phyloP scores from a whole-genome alignment of 2,113 vertebrate genomes.

The Chloebia gouldiae region DNA sequence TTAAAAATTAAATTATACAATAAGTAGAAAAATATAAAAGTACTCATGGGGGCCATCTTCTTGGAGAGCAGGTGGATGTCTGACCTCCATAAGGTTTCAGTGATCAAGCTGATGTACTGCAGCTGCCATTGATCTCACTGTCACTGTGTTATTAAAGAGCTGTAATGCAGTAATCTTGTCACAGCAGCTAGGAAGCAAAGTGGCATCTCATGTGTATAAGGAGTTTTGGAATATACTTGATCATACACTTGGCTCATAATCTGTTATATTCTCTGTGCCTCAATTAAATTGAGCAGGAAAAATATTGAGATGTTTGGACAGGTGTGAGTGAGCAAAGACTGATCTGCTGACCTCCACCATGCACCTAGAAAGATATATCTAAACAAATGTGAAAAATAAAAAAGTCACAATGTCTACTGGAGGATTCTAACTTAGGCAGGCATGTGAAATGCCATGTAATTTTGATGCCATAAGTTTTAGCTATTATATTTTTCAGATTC shows the following conservation, averaged over 20 bases:
- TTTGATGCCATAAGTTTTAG: not conserved
- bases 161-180: not conserved
- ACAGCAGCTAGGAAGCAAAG: not conserved
- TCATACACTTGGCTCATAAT: not conserved
- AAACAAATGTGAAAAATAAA: not conserved
- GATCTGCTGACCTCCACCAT: not conserved
- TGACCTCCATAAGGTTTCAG: not conserved
- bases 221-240: not conserved
- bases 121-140: not conserved
- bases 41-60: not conserved
- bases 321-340: not conserved
- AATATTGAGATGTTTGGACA: not conserved
- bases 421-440: not conserved
- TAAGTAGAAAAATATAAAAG: constrained; percentile 6
- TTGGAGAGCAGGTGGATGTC: not conserved
- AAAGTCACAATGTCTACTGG: not conserved
- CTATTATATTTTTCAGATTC: not conserved
- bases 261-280: not conserved
- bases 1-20: not conserved
- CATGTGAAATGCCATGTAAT: not conserved
- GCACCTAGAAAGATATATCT: not conserved
- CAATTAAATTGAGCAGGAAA: not conserved
- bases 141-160: not conserved
- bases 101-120: not conserved
- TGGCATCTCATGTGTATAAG: not conserved